phyloP scores from a whole-genome alignment of 1,140 invertebrate species.

The Tetramorium simillimum region DNA sequence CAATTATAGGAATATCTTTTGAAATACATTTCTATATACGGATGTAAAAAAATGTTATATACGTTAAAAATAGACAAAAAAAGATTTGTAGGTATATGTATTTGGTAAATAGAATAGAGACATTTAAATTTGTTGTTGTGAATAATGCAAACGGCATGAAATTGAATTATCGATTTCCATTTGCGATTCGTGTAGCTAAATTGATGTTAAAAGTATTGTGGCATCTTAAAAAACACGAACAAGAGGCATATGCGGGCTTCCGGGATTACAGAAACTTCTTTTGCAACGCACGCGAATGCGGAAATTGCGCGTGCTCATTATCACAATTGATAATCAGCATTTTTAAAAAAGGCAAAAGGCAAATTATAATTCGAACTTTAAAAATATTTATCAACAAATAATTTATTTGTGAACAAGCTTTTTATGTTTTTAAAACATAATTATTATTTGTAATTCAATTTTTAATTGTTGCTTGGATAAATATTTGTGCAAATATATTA shows the following conservation, averaged over 20 bases:
- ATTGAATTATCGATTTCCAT: conserved; percentile 6
- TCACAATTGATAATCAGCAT: neutral
- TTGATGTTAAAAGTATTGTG: conserved; percentile 2
- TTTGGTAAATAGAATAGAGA: neutral
- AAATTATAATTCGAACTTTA: neutral
- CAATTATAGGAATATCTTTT: neutral
- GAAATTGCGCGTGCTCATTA: neutral
- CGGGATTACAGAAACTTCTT: neutral
- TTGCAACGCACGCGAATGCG: conserved; percentile 16
- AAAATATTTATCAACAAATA: neutral
- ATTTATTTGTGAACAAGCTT: neutral
- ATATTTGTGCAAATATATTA: neutral
- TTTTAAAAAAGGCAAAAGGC: no score
- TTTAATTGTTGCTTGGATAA: neutral
- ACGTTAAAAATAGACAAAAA: neutral
- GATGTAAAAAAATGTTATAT: neutral
- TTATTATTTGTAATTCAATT: neutral
- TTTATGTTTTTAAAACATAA: neutral
- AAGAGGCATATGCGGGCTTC: conserved; percentile 3
- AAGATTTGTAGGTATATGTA: neutral
- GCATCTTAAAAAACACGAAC: neutral
- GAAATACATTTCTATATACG: neutral
- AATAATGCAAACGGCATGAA: conserved; percentile 16
- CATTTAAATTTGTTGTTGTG: neutral
- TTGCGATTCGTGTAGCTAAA: neutral